Conservation (phyloP, 2,797 vertebrate genomes). For the Halcyon smyrnensis region DNA sequence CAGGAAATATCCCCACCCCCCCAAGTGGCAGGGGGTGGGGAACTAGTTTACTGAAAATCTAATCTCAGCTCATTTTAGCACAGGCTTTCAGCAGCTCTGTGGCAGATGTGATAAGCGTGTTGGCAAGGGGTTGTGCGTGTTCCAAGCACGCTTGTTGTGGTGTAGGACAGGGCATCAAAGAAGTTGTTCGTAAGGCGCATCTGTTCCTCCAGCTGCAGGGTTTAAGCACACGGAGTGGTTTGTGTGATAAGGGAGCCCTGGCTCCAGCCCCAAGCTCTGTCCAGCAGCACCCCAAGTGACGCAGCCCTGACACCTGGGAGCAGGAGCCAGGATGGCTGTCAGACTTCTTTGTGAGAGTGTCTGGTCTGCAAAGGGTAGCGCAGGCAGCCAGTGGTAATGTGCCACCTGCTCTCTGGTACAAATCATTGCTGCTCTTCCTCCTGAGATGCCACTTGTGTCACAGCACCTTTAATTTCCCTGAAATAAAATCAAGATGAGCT, state of each 20-base stretch:
- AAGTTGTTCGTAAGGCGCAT: neutral
- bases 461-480: rapidly evolving
- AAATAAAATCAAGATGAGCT: constrained; percentile 6
- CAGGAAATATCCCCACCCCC: neutral
- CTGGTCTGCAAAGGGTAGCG: rapidly evolving
- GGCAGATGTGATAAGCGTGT: rapidly evolving
- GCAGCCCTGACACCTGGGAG: rapidly evolving
- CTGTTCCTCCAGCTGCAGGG: constrained; percentile 81
- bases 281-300: neutral
- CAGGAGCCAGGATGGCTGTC: rapidly evolving
- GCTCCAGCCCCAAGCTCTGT: neutral
- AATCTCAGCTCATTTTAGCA: rapidly evolving
- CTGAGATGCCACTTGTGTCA: rapidly evolving
- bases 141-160: rapidly evolving
- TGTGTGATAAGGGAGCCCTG: constrained; percentile 73
- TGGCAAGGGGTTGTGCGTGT: rapidly evolving
- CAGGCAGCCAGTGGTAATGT: rapidly evolving
- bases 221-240: constrained; percentile 90
- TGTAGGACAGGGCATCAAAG: rapidly evolving
- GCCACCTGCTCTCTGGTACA: rapidly evolving
- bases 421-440: neutral
- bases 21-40: too few species aligned
- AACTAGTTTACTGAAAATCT: neutral
- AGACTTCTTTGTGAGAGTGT: rapidly evolving
- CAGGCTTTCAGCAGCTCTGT: neutral